Percentiles rank a stretch among this genome's conserved stretches.
These are phyloP conservation scores for Deroplatys truncata DNA, from an alignment of 2,888 invertebrate genomes.

Conservation along the genomic window DNA sequence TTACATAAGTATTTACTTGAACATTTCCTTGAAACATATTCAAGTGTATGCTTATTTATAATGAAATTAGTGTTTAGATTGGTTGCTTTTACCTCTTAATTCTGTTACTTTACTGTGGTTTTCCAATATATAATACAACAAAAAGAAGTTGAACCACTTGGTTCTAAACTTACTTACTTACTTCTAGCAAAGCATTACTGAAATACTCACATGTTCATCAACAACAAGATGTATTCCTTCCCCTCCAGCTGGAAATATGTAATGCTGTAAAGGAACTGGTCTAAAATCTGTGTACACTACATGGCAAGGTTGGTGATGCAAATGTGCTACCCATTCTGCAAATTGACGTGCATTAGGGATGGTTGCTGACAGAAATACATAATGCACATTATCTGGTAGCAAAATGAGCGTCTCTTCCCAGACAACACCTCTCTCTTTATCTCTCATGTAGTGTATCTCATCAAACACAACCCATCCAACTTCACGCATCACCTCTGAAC, in stretches of 20 bases:
- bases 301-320: slow-evolving; percentile 96
- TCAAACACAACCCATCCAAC: slow-evolving; percentile 99
- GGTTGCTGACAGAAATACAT: slow-evolving; percentile 97
- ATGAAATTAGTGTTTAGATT: no score
- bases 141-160: no score
- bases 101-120: no score
- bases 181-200: no score
- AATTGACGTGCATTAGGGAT: slow-evolving; percentile 98
- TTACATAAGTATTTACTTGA: no score
- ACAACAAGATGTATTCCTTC: slow-evolving; percentile 95
- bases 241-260: slow-evolving; percentile 94
- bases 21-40: no score
- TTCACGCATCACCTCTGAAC: slow-evolving; percentile 97
- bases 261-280: slow-evolving; percentile 97
- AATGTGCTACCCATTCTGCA: slow-evolving; percentile 88
- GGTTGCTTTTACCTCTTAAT: no score
- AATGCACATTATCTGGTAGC: slow-evolving; percentile 94
- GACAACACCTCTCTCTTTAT: slow-evolving; percentile 97
- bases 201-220: slow-evolving; percentile 67
- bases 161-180: no score
- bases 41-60: no score
- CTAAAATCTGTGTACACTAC: slow-evolving; percentile 98
- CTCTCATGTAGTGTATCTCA: slow-evolving; percentile 99
- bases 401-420: slow-evolving; percentile 99
- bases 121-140: no score